These are phyloP conservation scores for Polypedilum pembai DNA, from an alignment of 1,140 invertebrate species.

Conservation along the genomic window DNA sequence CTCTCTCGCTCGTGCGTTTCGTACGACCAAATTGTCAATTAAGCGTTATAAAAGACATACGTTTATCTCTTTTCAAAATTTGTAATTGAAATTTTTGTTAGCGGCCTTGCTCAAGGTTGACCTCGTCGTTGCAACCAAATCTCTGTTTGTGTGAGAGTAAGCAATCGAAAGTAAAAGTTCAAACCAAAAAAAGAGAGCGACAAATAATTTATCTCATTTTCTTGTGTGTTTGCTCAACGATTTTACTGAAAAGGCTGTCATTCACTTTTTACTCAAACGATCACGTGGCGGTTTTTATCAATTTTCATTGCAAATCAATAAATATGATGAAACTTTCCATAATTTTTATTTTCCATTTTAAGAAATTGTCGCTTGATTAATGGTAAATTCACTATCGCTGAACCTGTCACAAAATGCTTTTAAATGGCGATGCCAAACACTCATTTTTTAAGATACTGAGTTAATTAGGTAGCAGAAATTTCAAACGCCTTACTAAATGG, in stretches of 20 bases:
- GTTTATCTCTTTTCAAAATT: neutral
- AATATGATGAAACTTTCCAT: too few relatives aligned
- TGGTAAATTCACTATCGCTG: neutral
- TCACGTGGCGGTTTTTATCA: too few relatives aligned
- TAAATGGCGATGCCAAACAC: too few relatives aligned
- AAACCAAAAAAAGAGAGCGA: too few relatives aligned
- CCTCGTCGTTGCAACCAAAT: neutral
- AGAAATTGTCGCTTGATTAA: constrained; percentile 5
- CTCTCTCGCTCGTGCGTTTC: neutral
- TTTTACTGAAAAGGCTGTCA: too few relatives aligned
- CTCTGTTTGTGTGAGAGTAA: neutral
- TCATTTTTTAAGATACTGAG: neutral
- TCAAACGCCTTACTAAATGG: neutral
- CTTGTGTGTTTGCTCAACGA: too few relatives aligned
- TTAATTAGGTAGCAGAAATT: constrained; percentile 4
- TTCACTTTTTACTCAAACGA: too few relatives aligned
- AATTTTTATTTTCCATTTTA: neutral
- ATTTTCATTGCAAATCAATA: too few relatives aligned
- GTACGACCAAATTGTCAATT: neutral
- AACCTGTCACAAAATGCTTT: constrained; percentile 1
- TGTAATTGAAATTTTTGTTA: constrained; percentile 6
- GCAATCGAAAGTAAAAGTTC: neutral
- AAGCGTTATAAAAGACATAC: neutral
- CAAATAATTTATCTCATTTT: too few relatives aligned
- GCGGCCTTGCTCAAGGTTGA: neutral